Conservation (phyloP, 2,888 invertebrate species). For the Hypercompe scribonia region DNA sequence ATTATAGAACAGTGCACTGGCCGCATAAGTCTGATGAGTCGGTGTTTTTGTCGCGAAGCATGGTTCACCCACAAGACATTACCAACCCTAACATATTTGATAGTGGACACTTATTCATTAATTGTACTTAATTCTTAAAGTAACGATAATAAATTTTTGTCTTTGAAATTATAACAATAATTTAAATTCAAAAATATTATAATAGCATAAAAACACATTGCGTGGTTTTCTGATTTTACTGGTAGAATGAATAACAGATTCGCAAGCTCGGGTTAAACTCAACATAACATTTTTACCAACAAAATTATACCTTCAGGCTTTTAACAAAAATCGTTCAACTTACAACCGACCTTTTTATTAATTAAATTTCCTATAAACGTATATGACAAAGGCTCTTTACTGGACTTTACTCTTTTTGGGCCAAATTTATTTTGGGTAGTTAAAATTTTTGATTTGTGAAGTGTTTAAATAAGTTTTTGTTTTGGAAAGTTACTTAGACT, state of each 20-base stretch:
- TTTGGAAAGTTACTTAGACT: neutral
- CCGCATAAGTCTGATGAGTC: too few relatives aligned
- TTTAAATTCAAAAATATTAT: neutral
- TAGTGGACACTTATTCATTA: too few relatives aligned
- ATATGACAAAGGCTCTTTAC: conserved; percentile 21
- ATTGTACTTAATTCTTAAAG: too few relatives aligned
- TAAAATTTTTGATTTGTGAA: neutral
- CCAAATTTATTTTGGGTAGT: neutral
- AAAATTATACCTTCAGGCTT: conserved; percentile 35
- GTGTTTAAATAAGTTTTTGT: neutral
- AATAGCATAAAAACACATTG: neutral
- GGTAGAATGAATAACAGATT: conserved; percentile 24
- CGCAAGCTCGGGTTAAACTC: conserved; percentile 28
- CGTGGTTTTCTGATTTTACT: neutral
- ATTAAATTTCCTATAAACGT: conserved; percentile 26
- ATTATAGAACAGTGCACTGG: too few relatives aligned
- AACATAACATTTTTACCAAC: conserved; percentile 34
- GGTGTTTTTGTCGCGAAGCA: too few relatives aligned
- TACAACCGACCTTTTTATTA: conserved; percentile 30
- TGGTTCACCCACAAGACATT: too few relatives aligned
- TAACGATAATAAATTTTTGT: too few relatives aligned
- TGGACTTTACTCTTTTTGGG: neutral
- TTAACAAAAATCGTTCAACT: conserved; percentile 32
- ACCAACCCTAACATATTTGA: too few relatives aligned
- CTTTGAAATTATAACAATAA: neutral